A percentile compares a stretch with the other conserved stretches of the same genome.
These are phyloP conservation scores for Arbacia lixula DNA, from an alignment of 53 echinoderm and acorn worm species.

Conservation along the genomic window DNA sequence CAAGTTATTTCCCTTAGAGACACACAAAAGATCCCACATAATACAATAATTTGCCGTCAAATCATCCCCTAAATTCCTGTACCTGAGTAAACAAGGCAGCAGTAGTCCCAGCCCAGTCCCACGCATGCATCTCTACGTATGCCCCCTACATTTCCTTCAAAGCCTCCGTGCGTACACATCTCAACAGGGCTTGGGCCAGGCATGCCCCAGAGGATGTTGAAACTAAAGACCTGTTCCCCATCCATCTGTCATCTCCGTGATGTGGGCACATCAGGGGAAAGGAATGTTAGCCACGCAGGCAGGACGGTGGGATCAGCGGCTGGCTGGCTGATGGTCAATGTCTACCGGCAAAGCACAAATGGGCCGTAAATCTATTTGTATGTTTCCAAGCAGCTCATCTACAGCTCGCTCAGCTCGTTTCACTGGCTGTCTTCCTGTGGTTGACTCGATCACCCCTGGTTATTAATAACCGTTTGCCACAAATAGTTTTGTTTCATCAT, in stretches of 20 bases:
- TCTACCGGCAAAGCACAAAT: too few species aligned
- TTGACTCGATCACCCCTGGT: too few species aligned
- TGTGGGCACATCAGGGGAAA: slow-evolving; percentile 21
- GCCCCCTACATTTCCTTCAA: slow-evolving; percentile 5
- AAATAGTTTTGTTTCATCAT: too few species aligned
- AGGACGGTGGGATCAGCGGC: too few species aligned
- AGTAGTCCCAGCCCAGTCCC: neutral
- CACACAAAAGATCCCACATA: slow-evolving; percentile 18
- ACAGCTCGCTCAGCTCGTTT: too few species aligned
- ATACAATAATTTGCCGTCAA: slow-evolving; percentile 41
- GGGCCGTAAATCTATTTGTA: too few species aligned
- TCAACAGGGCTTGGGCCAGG: slow-evolving; percentile 24
- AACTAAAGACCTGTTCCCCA: slow-evolving; percentile 53
- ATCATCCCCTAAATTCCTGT: slow-evolving; percentile 11
- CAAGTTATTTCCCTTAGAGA: too few species aligned
- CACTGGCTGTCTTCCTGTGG: too few species aligned
- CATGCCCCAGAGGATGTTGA: neutral
- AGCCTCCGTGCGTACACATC: slow-evolving; percentile 22
- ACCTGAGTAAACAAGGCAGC: slow-evolving; percentile 20
- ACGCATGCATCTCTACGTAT: slow-evolving; percentile 10
- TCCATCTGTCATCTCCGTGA: slow-evolving; percentile 35
- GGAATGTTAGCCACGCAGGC: slow-evolving; percentile 43
- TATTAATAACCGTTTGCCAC: too few species aligned
- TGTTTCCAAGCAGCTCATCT: too few species aligned
- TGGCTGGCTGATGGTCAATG: too few species aligned